phyloP scores from a whole-genome alignment of 2,113 vertebrate genomes.

The Tenebrosternarchus preto region DNA sequence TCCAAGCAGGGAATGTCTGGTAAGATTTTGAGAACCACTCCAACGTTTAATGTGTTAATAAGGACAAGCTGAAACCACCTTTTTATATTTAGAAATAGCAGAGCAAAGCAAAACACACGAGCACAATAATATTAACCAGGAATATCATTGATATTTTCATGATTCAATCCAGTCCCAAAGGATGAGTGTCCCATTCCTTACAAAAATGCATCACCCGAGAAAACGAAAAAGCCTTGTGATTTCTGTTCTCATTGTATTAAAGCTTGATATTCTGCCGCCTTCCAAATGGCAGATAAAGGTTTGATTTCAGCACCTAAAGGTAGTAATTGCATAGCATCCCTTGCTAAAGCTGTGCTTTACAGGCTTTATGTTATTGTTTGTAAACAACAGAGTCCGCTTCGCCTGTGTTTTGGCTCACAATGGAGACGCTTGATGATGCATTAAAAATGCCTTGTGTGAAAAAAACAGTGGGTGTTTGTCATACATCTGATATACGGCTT shows the following conservation, averaged over 20 bases:
- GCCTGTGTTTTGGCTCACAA: background rate
- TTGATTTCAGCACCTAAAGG: background rate
- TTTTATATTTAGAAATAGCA: no score
- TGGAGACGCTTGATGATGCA: background rate
- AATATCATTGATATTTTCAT: no score
- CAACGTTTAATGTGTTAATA: background rate
- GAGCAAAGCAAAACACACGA: no score
- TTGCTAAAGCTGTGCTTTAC: background rate
- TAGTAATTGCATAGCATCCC: background rate
- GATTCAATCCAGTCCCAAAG: no score
- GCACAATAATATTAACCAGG: no score
- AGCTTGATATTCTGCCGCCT: background rate
- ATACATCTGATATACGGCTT: conserved; percentile 2
- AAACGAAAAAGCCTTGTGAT: no score
- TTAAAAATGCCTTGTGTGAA: conserved; percentile 17
- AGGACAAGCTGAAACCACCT: background rate
- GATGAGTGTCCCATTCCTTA: no score
- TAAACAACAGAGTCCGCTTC: background rate
- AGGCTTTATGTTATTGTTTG: conserved; percentile 1
- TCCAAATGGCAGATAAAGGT: background rate
- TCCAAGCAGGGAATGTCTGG: conserved; percentile 98
- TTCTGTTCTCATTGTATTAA: no score
- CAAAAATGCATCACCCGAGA: no score
- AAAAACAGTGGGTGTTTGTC: background rate
- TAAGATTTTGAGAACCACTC: conserved; percentile 57